Evolutionary conservation across 2,113 vertebrate genomes (phyloP), one percentile per base, ranked within the genome.

Genomic region (Reinhardtius hippoglossoides): DNA sequence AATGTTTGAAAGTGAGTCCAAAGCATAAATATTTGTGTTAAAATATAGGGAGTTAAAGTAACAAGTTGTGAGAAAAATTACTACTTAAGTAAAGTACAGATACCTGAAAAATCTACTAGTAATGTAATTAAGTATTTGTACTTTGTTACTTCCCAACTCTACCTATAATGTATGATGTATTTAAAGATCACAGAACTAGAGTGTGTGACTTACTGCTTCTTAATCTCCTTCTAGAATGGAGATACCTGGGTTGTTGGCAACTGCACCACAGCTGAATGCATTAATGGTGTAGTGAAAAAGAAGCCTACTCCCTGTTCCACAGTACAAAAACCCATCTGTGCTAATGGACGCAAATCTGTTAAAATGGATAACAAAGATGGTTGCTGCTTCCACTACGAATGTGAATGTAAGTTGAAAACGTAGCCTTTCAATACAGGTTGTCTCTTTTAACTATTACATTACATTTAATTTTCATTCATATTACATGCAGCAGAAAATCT

Each of bases 381-480:
- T 69, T 99, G 97, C 74, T 99, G 97, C 85, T 92, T 87, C 23
- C 84, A 88, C 4, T 95, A 96, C 3, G 92, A 96, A 48, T 99
- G 97, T 90, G 90, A 95, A 91, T 99, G 97, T 98, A 94, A 96
- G 97, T 71, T 48, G 21, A 48, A 15, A 59, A 60, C 46, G 0
- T 18, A 20, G 37, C 10, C 37, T 56, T 2, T 55, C 2, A 61
- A 54, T 54, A 42, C 9, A 42, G 40, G 40, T 42, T 42, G 40
- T 42, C 40, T 13, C 40, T 42, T 42, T 42, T 42, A 42, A 56
- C 54, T 8, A 50, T 54, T 54, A 31, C 31, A 31, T 31, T 31
- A 31, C 6, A 31, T 31, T 31, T 31, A 1, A 6, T 31, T 6
- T 31, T 5, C 31, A 31, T 31, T 27, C 27, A 27, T 27, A 27